Evolutionary conservation across 2,113 vertebrate genomes (phyloP).

Genomic region (Tetraodon nigroviridis): DNA sequence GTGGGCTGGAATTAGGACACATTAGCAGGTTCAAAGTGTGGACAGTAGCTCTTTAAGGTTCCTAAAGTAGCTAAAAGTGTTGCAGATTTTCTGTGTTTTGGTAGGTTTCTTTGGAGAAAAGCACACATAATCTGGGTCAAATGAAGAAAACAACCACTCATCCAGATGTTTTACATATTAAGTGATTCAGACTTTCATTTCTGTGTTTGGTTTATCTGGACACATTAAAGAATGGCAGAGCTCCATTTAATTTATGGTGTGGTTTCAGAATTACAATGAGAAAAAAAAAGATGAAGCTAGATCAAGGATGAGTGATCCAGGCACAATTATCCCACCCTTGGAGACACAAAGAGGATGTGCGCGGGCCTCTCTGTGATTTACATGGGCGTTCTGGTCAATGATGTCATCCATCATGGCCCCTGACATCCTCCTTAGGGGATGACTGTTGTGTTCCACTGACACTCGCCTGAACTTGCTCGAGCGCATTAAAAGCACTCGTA

Average conservation of each 20-base stretch:
- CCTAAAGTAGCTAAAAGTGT: neutral
- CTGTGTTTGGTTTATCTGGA: no score
- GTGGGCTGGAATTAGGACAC: constrained; percentile 37
- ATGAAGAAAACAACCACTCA: no score
- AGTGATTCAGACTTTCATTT: no score
- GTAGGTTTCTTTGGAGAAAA: no score
- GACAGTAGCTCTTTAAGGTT: constrained; percentile 2
- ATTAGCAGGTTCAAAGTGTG: constrained; percentile 15
- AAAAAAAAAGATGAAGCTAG: neutral
- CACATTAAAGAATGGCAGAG: no score
- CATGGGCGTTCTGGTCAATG: constrained; percentile 45
- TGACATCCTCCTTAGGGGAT: constrained; percentile 52
- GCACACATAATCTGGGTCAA: no score
- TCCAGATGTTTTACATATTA: no score
- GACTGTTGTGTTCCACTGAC: constrained; percentile 54
- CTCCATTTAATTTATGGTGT: neutral
- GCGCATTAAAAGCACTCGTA: constrained; percentile 25
- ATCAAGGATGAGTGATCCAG: neutral
- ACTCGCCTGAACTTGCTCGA: constrained; percentile 32
- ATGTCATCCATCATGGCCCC: constrained; percentile 54
- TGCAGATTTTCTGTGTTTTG: no score
- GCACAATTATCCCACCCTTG: neutral
- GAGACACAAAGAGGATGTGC: constrained; percentile 23
- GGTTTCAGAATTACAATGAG: neutral
- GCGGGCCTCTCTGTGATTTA: constrained; percentile 29